These are phyloP conservation scores for Microtus ochrogaster DNA, from an alignment of 2,113 vertebrate genomes.

Conservation along the genomic window DNA sequence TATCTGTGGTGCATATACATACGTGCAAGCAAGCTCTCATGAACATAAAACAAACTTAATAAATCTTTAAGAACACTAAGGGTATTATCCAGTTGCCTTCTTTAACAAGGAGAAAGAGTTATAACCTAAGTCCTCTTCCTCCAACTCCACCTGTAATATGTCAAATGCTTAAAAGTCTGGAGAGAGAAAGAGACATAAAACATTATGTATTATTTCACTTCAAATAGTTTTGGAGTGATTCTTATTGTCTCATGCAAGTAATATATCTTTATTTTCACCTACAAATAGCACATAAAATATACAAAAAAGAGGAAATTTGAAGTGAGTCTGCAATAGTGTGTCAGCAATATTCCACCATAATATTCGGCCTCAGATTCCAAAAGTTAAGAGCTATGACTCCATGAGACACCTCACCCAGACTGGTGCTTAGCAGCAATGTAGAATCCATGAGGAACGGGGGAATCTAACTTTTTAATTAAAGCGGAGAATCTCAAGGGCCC, in stretches of 20 bases:
- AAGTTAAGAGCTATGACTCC: neutral
- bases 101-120: neutral
- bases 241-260: too few relatives aligned
- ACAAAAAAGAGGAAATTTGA: too few relatives aligned
- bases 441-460: too few relatives aligned
- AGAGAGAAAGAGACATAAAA: too few relatives aligned
- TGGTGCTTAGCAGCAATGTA: neutral
- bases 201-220: too few relatives aligned
- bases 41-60: neutral
- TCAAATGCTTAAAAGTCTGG: too few relatives aligned
- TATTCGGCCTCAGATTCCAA: neutral
- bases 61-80: neutral
- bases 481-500: neutral
- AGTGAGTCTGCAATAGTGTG: too few relatives aligned
- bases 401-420: neutral
- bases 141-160: neutral
- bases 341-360: neutral
- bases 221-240: too few relatives aligned
- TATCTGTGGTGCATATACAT: neutral
- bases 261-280: too few relatives aligned
- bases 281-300: too few relatives aligned
- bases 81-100: neutral
- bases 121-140: neutral
- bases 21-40: neutral
- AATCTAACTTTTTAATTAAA: neutral